A percentile compares a stretch with the other conserved stretches of the same genome.
These are phyloP conservation scores for Auanema sp. DNA, from an alignment of 2,888 invertebrate genomes.

Conservation along the genomic window DNA sequence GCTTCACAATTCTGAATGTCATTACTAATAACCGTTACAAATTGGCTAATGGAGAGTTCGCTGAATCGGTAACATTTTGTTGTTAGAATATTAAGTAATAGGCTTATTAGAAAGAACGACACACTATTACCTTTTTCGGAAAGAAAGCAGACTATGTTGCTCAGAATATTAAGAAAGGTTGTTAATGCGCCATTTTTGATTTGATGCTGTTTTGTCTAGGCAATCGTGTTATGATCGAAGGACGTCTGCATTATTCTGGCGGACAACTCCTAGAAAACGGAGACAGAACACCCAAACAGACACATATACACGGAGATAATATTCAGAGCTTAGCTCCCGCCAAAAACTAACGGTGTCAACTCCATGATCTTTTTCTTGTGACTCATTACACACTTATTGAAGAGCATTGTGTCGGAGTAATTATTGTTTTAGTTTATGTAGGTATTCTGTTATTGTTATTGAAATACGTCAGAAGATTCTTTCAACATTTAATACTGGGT, in stretches of 20 bases:
- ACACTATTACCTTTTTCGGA: slow-evolving; percentile 48
- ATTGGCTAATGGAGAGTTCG: slow-evolving; percentile 21
- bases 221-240: slow-evolving; percentile 47
- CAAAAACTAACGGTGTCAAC: not conserved
- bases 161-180: slow-evolving; percentile 36
- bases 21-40: slow-evolving; percentile 46
- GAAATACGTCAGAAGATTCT: too few relatives aligned
- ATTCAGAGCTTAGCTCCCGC: slow-evolving; percentile 35
- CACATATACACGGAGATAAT: slow-evolving; percentile 43
- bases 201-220: slow-evolving; percentile 28
- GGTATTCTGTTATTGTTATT: too few relatives aligned
- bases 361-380: slow-evolving; percentile 1
- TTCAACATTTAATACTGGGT: too few relatives aligned
- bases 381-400: not conserved
- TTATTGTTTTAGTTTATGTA: too few relatives aligned
- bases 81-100: not conserved
- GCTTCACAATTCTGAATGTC: slow-evolving; percentile 46
- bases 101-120: slow-evolving; percentile 37
- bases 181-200: not conserved
- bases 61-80: slow-evolving; percentile 19
- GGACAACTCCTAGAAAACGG: slow-evolving; percentile 46
- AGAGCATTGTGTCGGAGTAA: too few relatives aligned
- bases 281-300: slow-evolving; percentile 39
- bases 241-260: slow-evolving; percentile 49
- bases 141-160: slow-evolving; percentile 32